Conservation (phyloP, 2,888 invertebrate genomes). For the Tineola bisselliella region DNA sequence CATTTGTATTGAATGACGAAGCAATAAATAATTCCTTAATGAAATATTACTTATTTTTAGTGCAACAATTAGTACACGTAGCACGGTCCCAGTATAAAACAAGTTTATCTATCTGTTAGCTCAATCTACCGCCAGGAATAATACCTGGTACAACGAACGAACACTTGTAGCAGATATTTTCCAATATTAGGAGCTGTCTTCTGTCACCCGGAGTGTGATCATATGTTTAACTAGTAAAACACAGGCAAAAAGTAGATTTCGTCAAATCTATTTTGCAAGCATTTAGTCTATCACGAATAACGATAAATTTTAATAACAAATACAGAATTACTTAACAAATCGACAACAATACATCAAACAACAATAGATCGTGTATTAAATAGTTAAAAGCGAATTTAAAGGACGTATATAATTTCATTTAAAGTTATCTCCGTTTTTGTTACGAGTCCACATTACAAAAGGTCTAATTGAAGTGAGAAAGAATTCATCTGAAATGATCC, state of each 20-base stretch:
- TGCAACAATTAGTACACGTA: no score
- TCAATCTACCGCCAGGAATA: no score
- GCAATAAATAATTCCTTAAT: background rate
- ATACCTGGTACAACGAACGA: no score
- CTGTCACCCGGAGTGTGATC: no score
- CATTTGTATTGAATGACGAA: background rate
- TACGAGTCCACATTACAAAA: conserved; percentile 41
- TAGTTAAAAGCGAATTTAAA: conserved; percentile 35
- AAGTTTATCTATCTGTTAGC: no score
- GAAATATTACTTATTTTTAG: no score
- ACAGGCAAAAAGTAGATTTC: no score
- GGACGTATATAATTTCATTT: conserved; percentile 56
- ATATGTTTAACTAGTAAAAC: no score
- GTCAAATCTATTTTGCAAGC: no score
- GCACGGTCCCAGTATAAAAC: no score
- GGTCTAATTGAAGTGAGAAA: conserved; percentile 64
- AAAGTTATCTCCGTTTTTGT: conserved; percentile 36
- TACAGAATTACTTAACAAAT: conserved; percentile 18
- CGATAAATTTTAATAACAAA: background rate
- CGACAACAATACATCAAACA: conserved; percentile 25
- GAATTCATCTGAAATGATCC: conserved; percentile 39
- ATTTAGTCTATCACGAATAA: background rate
- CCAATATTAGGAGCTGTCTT: no score
- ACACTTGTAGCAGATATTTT: no score
- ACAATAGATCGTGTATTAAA: conserved; percentile 24